Base-by-base conservation (phyloP, 2,888 invertebrate genomes). In the Dryobotodes eremita region DNA sequence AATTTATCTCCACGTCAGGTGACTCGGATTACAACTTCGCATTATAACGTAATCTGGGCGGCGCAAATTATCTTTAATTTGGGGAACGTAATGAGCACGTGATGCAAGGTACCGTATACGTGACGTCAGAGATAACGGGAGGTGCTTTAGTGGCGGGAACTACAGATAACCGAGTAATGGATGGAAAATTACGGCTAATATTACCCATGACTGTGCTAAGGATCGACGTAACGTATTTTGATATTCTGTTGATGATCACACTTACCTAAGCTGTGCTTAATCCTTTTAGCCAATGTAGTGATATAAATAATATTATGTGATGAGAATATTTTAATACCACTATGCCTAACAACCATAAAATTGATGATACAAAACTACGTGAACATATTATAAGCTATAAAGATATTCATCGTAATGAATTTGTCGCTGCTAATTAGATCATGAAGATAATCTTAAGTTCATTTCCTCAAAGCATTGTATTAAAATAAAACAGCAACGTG, bases 1-100 rank as follows among this genome's bases (percentile, higher is more conserved):
- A 91, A 94, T 93, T 93, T 92, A 92, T 94, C 91, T 90, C 86
- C 73, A 87, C 89, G 91, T 90, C 89, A 90, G 86, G 84, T 86
- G 84, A 88, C 85, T 87, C 80, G 71, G 87, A 88, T 90, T 89
- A 83, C 83, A 87, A 82, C 82, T 82, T 82, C 79, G 72, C 61
- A 82, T 86, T 88, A 90, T 89, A 86, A 86, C 77, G 79, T 88
- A 84, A 89, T 89, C 87, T 80, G 83, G 79, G 62, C 76, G 46
- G 62, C 83, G 82, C 79, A 79, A 90, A 90, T 90, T 88, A 87
- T 83, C 87, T 90, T 89, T 87, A 87, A 89, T 90, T 90, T 89
- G 75, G 74, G 81, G 61, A 72, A 36, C 66, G 83, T 90, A 87
- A 89, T 85, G 83, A 85, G 85, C 36, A 76, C 82, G 84, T 79